Base-by-base conservation (phyloP, 2,113 vertebrate species). In the Zapus hudsonius region DNA sequence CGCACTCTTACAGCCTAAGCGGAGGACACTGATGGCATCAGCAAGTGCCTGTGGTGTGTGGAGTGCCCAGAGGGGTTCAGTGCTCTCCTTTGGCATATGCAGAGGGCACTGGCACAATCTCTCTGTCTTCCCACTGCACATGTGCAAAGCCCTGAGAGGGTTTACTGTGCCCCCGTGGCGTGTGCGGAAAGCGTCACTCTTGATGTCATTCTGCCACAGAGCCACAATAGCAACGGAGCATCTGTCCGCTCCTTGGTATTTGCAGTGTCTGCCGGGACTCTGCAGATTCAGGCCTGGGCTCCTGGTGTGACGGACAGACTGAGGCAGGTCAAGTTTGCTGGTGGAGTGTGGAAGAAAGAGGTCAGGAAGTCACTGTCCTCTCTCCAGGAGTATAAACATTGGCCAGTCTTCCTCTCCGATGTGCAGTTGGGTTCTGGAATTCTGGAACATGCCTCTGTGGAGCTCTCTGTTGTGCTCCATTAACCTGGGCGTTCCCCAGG, bases 311-410 rank as follows among this genome's bases (percentile, higher is more conserved):
- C 38, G 12, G 25, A 42, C 38, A 17, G 25, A 42, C 4, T 20
- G 16, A 70, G 75, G 59, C 59, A 19, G 9, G 1, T 10, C 8
- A 3, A 11, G 44, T 20, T 31, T 19, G 8, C 19, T 1, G 42
- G 38, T 9, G 64, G 33, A 2, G 15, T 23, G 70, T 25, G 61
- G 25, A 29, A 75, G 64, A 33, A 20, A n/a, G 2, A 0, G 19
- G 3, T 22, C 36, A 5, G 4, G 52, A 2, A 0, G 2, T 9
- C 0, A 1, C 7, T 5, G 9, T 4, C 13, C 20, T 29, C 66
- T 63, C 25, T 10, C 47, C 9, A 10, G 76, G 23, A 52, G 16
- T 19, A 22, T 5, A n/a, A 3, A 36, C 7, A 22, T 5, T 47
- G 63, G n/a, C 23, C 33, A 2, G 27, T 0, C 7, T 29, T 42